phyloP scores from a whole-genome alignment of 2,888 invertebrate species.

The Rhagophthalmus giganteus region DNA sequence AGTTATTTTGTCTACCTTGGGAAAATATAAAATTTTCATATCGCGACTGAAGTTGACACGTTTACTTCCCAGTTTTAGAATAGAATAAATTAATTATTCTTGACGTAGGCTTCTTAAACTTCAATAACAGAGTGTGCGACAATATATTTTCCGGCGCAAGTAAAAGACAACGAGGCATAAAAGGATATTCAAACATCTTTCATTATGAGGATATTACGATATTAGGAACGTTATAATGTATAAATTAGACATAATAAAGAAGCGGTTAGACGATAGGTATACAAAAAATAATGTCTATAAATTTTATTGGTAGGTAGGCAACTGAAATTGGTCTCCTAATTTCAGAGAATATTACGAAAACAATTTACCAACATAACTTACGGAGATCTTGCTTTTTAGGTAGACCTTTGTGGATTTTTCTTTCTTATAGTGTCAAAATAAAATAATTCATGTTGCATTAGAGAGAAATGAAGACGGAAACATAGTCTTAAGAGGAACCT shows the following conservation, averaged over 20 bases:
- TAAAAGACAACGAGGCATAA: too few relatives aligned
- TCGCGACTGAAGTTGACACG: slow-evolving; percentile 30
- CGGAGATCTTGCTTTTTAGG: slow-evolving; percentile 20
- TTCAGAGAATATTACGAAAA: too few relatives aligned
- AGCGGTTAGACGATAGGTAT: too few relatives aligned
- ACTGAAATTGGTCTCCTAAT: too few relatives aligned
- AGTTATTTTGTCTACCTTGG: slow-evolving; percentile 35
- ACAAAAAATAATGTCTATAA: slow-evolving; percentile 1
- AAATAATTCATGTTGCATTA: slow-evolving; percentile 39
- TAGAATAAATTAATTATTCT: slow-evolving; percentile 31
- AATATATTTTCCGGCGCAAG: slow-evolving; percentile 16
- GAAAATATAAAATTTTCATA: slow-evolving; percentile 35
- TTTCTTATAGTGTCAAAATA: slow-evolving; percentile 29
- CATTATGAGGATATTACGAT: too few relatives aligned
- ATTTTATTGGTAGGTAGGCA: too few relatives aligned
- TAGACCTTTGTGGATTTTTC: slow-evolving; percentile 21
- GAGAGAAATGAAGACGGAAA: slow-evolving; percentile 36
- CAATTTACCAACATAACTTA: slow-evolving; percentile 22
- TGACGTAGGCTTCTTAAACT: slow-evolving; percentile 26
- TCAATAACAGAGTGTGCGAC: slow-evolving; percentile 18
- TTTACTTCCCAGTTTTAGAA: slow-evolving; percentile 30
- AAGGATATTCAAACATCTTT: too few relatives aligned
- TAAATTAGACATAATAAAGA: too few relatives aligned
- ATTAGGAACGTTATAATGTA: too few relatives aligned
- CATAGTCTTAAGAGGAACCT: slow-evolving; percentile 32